Evolutionary conservation across 2,888 invertebrate species (phyloP).

Genomic region (Dryadula phaetusa): DNA sequence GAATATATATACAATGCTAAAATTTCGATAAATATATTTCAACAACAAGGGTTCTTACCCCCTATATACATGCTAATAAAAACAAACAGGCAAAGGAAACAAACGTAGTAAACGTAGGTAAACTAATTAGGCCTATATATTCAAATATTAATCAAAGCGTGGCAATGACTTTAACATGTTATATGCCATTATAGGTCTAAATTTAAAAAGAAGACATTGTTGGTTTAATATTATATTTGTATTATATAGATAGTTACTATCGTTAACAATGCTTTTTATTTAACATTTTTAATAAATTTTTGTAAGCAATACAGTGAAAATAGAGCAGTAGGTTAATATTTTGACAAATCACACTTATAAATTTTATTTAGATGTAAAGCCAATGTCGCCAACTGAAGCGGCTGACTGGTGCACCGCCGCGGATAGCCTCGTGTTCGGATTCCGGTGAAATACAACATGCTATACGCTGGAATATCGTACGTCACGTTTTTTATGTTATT

Average conservation of each 20-base stretch:
- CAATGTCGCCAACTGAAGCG: constrained; percentile 87
- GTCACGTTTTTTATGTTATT: too few relatives aligned
- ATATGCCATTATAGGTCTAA: neutral
- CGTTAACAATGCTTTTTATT: neutral
- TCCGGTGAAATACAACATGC: constrained; percentile 87
- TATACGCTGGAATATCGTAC: constrained; percentile 78
- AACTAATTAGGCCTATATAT: neutral
- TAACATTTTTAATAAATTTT: neutral
- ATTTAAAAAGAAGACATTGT: too few relatives aligned
- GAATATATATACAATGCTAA: too few relatives aligned
- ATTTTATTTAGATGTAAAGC: constrained; percentile 84
- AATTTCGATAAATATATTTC: too few relatives aligned
- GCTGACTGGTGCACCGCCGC: constrained; percentile 84
- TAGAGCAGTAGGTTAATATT: neutral
- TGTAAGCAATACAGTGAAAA: neutral
- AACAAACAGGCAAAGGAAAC: too few relatives aligned
- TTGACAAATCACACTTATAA: neutral
- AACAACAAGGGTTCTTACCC: too few relatives aligned
- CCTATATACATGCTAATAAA: too few relatives aligned
- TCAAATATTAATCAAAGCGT: neutral
- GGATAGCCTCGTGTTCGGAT: constrained; percentile 86
- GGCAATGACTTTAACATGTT: too few relatives aligned
- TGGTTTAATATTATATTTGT: too few relatives aligned
- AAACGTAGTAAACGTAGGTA: neutral
- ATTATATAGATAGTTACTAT: too few relatives aligned